Evolutionary conservation across 2,113 vertebrate genomes (phyloP).

Genomic region (Carassius gibelio): DNA sequence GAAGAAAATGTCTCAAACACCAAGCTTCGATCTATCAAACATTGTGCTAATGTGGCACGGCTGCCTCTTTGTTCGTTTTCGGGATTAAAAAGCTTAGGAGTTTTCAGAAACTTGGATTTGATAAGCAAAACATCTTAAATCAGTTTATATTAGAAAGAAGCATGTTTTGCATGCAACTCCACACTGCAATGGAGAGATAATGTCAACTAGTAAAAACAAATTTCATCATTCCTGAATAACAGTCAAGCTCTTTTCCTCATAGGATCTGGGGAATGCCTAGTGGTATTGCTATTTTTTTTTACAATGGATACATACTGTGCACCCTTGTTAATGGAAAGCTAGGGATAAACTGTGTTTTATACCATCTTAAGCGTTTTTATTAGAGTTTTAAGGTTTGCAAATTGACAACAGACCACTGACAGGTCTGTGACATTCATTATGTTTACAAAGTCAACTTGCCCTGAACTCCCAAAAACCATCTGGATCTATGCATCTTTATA

Average conservation of each 20-base stretch:
- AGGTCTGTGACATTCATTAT: neutral
- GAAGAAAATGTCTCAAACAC: neutral
- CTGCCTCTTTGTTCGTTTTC: neutral
- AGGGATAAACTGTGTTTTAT: neutral
- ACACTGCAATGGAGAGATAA: neutral
- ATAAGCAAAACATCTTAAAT: neutral
- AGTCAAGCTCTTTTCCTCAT: slow-evolving; percentile 4
- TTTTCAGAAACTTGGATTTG: neutral
- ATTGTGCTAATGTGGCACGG: neutral
- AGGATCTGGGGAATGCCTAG: slow-evolving; percentile 3
- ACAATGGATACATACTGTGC: neutral
- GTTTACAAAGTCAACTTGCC: neutral
- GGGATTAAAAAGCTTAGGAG: neutral
- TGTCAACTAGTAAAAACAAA: neutral
- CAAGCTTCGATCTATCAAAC: slow-evolving; percentile 12
- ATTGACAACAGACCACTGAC: too few relatives aligned
- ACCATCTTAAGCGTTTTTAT: neutral
- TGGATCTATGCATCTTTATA: neutral
- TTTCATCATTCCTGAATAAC: slow-evolving; percentile 30
- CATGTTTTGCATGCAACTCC: neutral
- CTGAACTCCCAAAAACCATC: neutral
- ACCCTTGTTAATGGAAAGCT: neutral
- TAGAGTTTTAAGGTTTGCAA: too few relatives aligned
- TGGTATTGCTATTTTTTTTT: slow-evolving; percentile 14
- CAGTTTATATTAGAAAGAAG: neutral